phyloP scores from a whole-genome alignment of 2,888 invertebrate genomes.

The Heliconius aoede region DNA sequence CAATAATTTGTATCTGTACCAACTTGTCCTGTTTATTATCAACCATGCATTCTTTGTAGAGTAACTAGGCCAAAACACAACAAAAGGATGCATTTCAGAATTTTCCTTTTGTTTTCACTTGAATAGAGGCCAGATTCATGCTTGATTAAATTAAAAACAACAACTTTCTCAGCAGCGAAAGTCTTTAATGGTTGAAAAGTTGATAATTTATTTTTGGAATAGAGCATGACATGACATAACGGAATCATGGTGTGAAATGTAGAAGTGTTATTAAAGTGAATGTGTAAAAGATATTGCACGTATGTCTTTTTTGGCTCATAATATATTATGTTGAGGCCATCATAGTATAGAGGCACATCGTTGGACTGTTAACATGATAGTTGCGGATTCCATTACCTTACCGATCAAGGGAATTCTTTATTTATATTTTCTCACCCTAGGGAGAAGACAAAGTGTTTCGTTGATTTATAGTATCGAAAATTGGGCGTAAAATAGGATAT shows the following conservation, averaged over 20 bases:
- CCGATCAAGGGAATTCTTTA: too few relatives aligned
- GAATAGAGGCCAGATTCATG: conserved; percentile 37
- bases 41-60: conserved; percentile 41
- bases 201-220: conserved; percentile 25
- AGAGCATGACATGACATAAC: conserved; percentile 23
- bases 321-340: not conserved
- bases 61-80: conserved; percentile 45
- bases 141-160: conserved; percentile 42
- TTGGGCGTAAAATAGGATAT: not conserved
- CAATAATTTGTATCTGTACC: conserved; percentile 35
- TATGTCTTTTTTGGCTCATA: not conserved
- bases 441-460: too few relatives aligned
- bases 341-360: too few relatives aligned
- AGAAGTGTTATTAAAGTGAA: conserved; percentile 13
- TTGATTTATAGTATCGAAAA: too few relatives aligned
- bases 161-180: conserved; percentile 40
- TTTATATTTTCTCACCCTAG: not conserved
- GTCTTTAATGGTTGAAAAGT: conserved; percentile 31
- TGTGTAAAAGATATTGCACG: not conserved
- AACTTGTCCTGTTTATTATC: conserved; percentile 40
- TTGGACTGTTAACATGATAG: not conserved
- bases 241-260: conserved; percentile 20
- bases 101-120: conserved; percentile 43
- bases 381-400: too few relatives aligned
- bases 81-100: conserved; percentile 46